Percentiles rank a stretch among this genome's conserved stretches.
These are phyloP conservation scores for Brienomyrus brachyistius DNA, from an alignment of 2,113 vertebrate species.

Conservation along the genomic window DNA sequence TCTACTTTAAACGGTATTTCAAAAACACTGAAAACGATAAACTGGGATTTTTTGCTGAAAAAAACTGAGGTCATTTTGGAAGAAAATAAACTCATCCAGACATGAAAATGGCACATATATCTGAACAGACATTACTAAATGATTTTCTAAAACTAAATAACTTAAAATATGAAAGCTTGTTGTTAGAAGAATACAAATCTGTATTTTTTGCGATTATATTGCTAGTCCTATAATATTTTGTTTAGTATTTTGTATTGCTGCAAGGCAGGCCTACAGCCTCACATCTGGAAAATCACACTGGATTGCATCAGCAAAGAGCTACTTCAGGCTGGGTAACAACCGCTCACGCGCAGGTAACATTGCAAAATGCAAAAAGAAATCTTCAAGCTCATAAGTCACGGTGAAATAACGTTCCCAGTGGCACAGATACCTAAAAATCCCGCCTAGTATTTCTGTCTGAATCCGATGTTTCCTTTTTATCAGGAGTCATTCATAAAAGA, in stretches of 20 bases:
- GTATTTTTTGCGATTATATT: background rate
- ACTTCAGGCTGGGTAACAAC: background rate
- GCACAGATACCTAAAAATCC: background rate
- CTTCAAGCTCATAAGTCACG: background rate
- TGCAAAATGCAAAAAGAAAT: background rate
- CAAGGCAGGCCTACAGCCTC: background rate
- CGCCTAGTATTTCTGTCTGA: background rate
- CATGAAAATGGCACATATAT: background rate
- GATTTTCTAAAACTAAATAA: background rate
- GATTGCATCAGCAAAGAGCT: background rate
- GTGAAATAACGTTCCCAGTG: background rate
- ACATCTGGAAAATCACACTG: background rate
- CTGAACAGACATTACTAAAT: background rate
- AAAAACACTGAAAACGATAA: background rate
- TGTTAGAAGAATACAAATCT: background rate
- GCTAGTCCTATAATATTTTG: background rate
- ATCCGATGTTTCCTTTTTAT: background rate
- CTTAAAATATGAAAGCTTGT: background rate
- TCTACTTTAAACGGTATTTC: background rate
- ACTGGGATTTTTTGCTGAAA: background rate
- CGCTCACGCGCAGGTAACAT: background rate
- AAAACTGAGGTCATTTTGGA: background rate
- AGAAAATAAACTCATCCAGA: background rate
- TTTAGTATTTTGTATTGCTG: background rate
- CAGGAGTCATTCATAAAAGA: constrained; percentile 1